Base-by-base conservation (phyloP, 2,797 vertebrate genomes). In the Myoxocephalus aenaeus region DNA sequence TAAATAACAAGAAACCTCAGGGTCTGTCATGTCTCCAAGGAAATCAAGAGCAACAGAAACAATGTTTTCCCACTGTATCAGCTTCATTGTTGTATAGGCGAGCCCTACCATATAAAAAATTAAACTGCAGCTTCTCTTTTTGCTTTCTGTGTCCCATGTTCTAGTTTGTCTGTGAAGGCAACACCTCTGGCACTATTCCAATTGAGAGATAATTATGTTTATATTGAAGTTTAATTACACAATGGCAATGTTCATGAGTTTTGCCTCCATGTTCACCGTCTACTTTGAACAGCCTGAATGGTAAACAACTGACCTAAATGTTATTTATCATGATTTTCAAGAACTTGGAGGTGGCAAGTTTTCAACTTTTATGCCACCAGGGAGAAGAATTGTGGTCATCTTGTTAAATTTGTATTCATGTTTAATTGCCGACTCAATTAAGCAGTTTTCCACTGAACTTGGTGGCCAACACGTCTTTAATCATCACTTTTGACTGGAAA, bases 401-500 rank as follows among this genome's bases (percentile, higher is more conserved):
- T 38, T 4, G 18, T 63, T 7, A 50, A 50, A 6, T 53, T 17
- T 40, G 32, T 38, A 36, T 69, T 61, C 4, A 14, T 78, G 7
- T 71, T 67, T 38, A 57, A 74, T 65, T 51, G 18, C n/a, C 27
- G 27, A 7, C 34, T 74, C 46, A 69, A 75, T 82, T 63, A 36
- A 74, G 11, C 51, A 10, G 57, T 65, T 83, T 70, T 61, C 44
- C 63, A 36, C 38, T 44, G 9, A 34, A 38, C 8, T 14, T 18
- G 57, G 70, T 84, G 73, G 59, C 40, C 61, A 75, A 68, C 77
- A 57, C 40, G 58, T 77, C 75, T 80, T 80, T 73, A 72, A 87
- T 85, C 68, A 78, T 84, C 73, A 74, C 65, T 48, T 83, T 75
- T 50, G 70, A 68, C 63, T 75, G 70, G 65, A 82, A 81, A 79